phyloP scores from a whole-genome alignment of 2,888 invertebrate genomes.

The Epirrita christyi region DNA sequence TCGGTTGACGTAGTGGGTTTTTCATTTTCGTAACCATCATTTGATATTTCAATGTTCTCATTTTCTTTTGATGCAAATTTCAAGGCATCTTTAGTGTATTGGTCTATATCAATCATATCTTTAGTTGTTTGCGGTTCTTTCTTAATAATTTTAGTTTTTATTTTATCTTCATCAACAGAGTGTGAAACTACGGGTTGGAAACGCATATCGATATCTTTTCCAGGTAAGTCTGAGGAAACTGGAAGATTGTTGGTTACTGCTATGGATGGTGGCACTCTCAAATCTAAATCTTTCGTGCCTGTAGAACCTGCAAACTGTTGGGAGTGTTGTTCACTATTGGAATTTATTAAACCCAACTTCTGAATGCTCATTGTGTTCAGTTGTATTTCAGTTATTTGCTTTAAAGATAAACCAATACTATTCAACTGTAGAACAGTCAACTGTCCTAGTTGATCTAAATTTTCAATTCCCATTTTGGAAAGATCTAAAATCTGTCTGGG shows the following conservation, averaged over 20 bases:
- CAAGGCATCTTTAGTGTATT: conserved; percentile 82
- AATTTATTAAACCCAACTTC: conserved; percentile 78
- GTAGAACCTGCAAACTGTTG: conserved; percentile 54
- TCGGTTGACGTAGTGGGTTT: conserved; percentile 58
- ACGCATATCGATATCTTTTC: conserved; percentile 80
- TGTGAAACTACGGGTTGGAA: conserved; percentile 62
- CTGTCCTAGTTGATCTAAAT: conserved; percentile 86
- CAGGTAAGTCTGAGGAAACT: conserved; percentile 64
- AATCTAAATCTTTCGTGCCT: conserved; percentile 73
- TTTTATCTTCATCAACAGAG: conserved; percentile 50
- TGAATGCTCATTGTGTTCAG: conserved; percentile 85
- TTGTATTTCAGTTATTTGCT: conserved; percentile 86
- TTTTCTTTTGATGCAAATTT: conserved; percentile 80
- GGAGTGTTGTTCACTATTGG: conserved; percentile 56
- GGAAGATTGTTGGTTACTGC: conserved; percentile 55
- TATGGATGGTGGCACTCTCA: conserved; percentile 71
- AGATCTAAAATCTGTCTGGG: conserved; percentile 85
- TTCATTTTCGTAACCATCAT: conserved; percentile 65
- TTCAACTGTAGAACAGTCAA: conserved; percentile 86
- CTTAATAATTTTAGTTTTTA: conserved; percentile 42
- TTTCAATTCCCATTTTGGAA: conserved; percentile 84
- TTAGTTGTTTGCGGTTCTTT: conserved; percentile 60
- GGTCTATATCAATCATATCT: conserved; percentile 81
- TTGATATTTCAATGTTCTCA: conserved; percentile 75
- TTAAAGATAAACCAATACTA: conserved; percentile 84